Conservation (phyloP, 2,113 vertebrate species). For the Sturnus vulgaris region DNA sequence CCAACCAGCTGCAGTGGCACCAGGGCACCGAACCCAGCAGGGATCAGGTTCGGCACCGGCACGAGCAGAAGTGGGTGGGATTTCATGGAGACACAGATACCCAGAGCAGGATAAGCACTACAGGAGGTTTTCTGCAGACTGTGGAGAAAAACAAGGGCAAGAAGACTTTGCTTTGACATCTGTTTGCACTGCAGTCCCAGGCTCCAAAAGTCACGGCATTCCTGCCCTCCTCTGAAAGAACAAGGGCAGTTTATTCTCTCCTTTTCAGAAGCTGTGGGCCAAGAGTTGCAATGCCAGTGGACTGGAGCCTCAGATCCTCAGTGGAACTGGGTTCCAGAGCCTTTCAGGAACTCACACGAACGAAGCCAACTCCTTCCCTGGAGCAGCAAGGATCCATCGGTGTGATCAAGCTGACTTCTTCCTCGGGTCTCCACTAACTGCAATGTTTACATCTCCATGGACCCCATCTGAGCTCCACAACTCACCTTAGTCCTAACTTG, state of each 20-base stretch:
- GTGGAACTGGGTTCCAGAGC: neutral
- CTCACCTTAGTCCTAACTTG: neutral
- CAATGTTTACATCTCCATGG: rapidly evolving
- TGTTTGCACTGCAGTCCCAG: neutral
- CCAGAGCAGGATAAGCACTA: neutral
- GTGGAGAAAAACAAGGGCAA: constrained; percentile 5
- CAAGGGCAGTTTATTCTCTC: neutral
- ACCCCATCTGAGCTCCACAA: neutral
- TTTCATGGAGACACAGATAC: neutral
- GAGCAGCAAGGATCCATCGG: neutral
- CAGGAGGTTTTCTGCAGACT: neutral
- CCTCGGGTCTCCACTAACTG: neutral
- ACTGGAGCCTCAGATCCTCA: neutral
- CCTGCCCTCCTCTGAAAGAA: neutral
- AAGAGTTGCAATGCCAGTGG: neutral
- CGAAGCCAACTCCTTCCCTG: neutral
- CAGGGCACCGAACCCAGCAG: too few relatives aligned
- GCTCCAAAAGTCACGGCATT: neutral
- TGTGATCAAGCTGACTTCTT: neutral
- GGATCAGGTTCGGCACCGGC: neutral
- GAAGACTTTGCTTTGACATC: neutral
- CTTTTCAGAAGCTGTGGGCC: neutral
- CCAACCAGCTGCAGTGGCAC: neutral
- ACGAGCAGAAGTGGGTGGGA: neutral
- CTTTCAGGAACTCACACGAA: neutral